A percentile compares a stretch with the other conserved stretches of the same genome.
Evolutionary conservation across 2,113 vertebrate species (phyloP).

Genomic region (Dipodomys merriami): DNA sequence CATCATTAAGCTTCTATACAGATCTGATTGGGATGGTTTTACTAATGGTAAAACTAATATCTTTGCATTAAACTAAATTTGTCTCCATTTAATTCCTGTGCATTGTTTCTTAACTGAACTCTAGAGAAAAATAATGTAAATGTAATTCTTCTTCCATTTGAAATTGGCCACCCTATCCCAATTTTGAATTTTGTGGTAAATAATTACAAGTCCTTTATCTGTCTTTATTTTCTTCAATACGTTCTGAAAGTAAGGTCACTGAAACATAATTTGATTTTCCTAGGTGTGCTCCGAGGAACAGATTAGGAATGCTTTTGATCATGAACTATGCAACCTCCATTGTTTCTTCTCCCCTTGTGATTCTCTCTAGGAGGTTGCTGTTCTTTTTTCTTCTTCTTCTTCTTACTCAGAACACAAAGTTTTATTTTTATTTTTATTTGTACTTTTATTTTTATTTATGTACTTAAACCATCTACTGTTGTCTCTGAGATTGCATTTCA

Average conservation of each 20-base stretch:
- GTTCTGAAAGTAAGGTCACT: neutral
- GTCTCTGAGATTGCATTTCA: neutral
- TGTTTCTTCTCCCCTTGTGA: neutral
- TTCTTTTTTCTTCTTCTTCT: neutral
- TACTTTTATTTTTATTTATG: neutral
- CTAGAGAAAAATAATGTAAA: neutral
- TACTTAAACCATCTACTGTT: neutral
- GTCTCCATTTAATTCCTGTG: neutral
- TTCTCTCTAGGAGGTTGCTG: neutral
- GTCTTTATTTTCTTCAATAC: neutral
- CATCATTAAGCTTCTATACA: neutral
- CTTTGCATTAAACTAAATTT: neutral
- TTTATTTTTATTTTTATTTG: neutral
- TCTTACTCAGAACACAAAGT: neutral
- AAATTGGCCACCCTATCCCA: neutral
- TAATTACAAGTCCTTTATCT: neutral
- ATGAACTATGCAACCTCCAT: neutral
- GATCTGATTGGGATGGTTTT: neutral
- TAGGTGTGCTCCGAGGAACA: neutral
- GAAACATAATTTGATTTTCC: conserved; percentile 22
- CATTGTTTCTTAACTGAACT: neutral
- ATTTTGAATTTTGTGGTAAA: conserved; percentile 17
- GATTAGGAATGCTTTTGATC: neutral
- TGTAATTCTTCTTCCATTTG: conserved; percentile 2
- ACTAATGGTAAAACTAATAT: conserved; percentile 5